A percentile compares a stretch with the other conserved stretches of the same genome.
phyloP scores from a whole-genome alignment of 2,113 vertebrate species.

The Microcebus lehilahytsara region DNA sequence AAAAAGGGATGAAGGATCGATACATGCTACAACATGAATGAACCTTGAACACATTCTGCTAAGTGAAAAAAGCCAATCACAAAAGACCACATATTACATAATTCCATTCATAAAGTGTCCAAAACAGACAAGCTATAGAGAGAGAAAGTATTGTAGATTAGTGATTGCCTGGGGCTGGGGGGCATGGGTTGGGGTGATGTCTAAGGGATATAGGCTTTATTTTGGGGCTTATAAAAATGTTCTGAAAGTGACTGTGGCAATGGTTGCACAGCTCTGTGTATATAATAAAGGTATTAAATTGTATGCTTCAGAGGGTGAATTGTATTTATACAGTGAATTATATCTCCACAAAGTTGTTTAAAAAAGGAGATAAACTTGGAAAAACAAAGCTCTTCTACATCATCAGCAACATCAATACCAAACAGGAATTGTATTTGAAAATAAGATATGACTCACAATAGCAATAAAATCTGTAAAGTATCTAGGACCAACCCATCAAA shows the following conservation, averaged over 20 bases:
- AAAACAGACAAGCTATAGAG: background rate
- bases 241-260: background rate
- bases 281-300: background rate
- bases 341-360: slow-evolving; percentile 1
- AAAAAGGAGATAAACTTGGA: background rate
- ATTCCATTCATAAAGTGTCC: background rate
- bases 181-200: background rate
- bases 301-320: background rate
- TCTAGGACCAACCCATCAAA: background rate
- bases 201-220: background rate
- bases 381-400: background rate
- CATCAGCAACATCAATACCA: background rate
- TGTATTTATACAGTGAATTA: background rate
- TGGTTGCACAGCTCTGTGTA: background rate
- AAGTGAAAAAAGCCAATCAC: background rate
- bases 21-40: background rate
- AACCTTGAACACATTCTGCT: background rate
- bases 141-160: background rate
- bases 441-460: background rate
- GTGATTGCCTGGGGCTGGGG: background rate
- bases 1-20: background rate
- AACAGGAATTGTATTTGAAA: background rate
- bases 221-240: background rate
- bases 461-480: background rate
- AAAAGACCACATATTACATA: background rate